A percentile compares a stretch with the other conserved stretches of the same genome.
Evolutionary conservation across 2,888 invertebrate species (phyloP).

Genomic region (Calameuta filiformis): DNA sequence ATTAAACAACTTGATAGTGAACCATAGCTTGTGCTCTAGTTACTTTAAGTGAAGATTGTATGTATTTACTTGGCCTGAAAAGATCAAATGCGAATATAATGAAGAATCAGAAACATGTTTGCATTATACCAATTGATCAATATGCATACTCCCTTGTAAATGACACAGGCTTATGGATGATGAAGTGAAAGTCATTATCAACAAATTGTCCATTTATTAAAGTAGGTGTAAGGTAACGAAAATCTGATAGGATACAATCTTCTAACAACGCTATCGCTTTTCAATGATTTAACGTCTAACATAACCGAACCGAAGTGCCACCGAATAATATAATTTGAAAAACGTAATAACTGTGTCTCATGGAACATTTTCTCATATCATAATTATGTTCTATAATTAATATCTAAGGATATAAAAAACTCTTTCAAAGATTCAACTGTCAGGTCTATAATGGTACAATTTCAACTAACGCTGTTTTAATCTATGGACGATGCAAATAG

Average conservation of each 20-base stretch:
- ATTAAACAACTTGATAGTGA: background rate
- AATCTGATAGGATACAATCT: slow-evolving; percentile 18
- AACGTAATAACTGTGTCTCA: background rate
- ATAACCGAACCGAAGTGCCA: background rate
- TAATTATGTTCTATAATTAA: background rate
- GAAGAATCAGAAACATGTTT: no score
- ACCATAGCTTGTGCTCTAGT: no score
- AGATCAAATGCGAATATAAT: background rate
- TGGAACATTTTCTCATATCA: background rate
- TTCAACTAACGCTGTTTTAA: background rate
- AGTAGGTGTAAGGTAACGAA: slow-evolving; percentile 32
- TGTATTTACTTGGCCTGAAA: background rate
- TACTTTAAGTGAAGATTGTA: background rate
- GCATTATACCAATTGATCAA: no score
- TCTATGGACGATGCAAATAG: background rate
- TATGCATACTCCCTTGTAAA: no score
- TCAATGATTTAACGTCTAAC: background rate
- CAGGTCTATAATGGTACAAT: background rate
- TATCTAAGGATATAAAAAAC: background rate
- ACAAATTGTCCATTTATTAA: slow-evolving; percentile 46
- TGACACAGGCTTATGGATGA: background rate
- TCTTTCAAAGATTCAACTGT: background rate
- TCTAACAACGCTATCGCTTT: background rate
- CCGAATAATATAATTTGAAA: background rate
- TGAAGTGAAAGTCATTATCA: background rate